Conservation (phyloP, 2,888 invertebrate genomes). For the Philereme transversata region DNA sequence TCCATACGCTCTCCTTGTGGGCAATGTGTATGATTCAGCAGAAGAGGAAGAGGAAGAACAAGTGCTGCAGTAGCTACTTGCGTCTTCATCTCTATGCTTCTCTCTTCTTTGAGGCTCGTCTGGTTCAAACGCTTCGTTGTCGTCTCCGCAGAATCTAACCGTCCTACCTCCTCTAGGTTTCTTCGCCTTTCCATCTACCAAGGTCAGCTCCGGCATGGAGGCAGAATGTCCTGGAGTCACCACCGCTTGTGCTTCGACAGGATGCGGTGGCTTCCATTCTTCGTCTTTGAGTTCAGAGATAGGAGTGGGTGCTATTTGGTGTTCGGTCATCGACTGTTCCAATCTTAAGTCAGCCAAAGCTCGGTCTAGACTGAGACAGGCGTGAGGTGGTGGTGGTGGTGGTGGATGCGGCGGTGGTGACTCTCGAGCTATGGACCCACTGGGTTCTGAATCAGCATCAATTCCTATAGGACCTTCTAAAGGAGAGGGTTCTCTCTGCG, state of each 20-base stretch:
- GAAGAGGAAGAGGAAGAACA: conserved; percentile 96
- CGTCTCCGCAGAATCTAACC: conserved; percentile 76
- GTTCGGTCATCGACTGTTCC: conserved; percentile 87
- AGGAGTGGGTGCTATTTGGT: conserved; percentile 85
- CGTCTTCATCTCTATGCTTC: conserved; percentile 84
- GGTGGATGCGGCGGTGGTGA: conserved; percentile 80
- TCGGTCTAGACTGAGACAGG: conserved; percentile 73
- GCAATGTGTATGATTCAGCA: conserved; percentile 93
- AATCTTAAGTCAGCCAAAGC: conserved; percentile 82
- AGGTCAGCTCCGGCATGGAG: conserved; percentile 76
- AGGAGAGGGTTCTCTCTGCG: conserved; percentile 83
- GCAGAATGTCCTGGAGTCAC: conserved; percentile 82
- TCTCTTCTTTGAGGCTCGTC: conserved; percentile 68
- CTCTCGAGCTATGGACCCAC: conserved; percentile 82
- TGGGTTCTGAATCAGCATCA: conserved; percentile 85
- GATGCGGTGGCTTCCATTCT: conserved; percentile 81
- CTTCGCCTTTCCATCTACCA: conserved; percentile 74
- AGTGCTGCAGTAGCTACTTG: conserved; percentile 92
- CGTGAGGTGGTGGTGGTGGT: conserved; percentile 73
- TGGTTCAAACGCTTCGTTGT: conserved; percentile 76
- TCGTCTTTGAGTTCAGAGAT: conserved; percentile 63
- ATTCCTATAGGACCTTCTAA: conserved; percentile 51
- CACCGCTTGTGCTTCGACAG: conserved; percentile 76
- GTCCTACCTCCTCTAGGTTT: conserved; percentile 71
- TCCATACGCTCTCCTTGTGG: conserved; percentile 92